Conservation (phyloP, 2,888 invertebrate genomes). For the Yponomeuta sedellus region DNA sequence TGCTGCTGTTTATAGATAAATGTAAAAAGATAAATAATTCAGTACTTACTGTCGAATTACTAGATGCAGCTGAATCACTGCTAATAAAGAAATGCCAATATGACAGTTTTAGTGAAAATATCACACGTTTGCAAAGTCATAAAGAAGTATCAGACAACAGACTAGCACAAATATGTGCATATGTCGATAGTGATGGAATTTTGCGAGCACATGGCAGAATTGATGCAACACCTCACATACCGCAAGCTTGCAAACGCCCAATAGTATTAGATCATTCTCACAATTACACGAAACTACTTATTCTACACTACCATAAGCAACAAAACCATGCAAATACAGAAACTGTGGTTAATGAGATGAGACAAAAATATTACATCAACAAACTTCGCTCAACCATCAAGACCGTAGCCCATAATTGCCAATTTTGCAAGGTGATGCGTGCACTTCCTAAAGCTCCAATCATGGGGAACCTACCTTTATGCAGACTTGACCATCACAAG, state of each 20-base stretch:
- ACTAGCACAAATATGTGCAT: conserved; percentile 19
- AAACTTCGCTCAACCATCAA: conserved; percentile 22
- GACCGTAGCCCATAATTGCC: conserved; percentile 17
- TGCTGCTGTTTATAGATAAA: too few species aligned
- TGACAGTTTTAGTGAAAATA: conserved; percentile 19
- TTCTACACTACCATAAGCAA: conserved; percentile 21
- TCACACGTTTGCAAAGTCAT: conserved; percentile 13
- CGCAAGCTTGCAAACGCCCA: conserved; percentile 16
- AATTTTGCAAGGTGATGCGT: conserved; percentile 18
- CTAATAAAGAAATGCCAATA: conserved; percentile 20
- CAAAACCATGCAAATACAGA: conserved; percentile 7
- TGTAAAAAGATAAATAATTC: too few species aligned
- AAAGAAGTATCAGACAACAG: conserved; percentile 20
- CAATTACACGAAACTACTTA: conserved; percentile 20
- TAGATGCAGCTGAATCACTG: conserved; percentile 19
- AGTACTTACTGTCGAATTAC: too few species aligned
- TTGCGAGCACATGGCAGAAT: conserved; percentile 23
- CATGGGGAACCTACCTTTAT: conserved; percentile 19
- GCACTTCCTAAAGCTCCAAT: conserved; percentile 18
- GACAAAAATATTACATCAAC: conserved; percentile 22
- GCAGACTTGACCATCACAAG: not conserved
- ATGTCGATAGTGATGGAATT: conserved; percentile 16
- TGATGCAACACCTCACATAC: conserved; percentile 16
- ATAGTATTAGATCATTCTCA: conserved; percentile 24
- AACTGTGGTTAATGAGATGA: conserved; percentile 19